Evolutionary conservation across 1,140 invertebrate genomes (phyloP).

Genomic region (Drosophila neocordata): DNA sequence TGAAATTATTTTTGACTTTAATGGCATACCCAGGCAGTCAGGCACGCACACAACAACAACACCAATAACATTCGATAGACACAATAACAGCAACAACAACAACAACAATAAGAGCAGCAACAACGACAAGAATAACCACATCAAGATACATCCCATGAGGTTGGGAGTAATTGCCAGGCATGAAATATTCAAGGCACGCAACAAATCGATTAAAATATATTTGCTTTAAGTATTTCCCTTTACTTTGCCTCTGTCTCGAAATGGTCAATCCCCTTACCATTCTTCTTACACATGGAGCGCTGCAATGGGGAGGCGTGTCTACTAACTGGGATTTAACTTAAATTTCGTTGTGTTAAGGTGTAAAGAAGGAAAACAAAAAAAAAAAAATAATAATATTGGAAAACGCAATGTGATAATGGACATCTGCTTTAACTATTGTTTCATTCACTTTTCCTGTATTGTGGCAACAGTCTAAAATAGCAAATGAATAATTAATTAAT

Average conservation of each 20-base stretch:
- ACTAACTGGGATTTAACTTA: slow-evolving; percentile 15
- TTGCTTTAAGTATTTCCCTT: slow-evolving; percentile 41
- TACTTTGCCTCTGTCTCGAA: background rate
- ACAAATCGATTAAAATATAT: slow-evolving; percentile 76
- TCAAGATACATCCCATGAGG: slow-evolving; percentile 21
- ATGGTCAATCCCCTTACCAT: background rate
- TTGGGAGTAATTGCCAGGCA: slow-evolving; percentile 52
- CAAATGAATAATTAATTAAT: slow-evolving; percentile 10
- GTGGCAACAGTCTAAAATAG: background rate
- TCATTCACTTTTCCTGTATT: slow-evolving; percentile 1
- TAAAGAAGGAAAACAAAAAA: background rate
- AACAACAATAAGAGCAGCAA: slow-evolving; percentile 15
- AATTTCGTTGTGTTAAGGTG: background rate
- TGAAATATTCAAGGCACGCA: slow-evolving; percentile 69
- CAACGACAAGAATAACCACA: slow-evolving; percentile 10
- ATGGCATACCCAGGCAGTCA: slow-evolving; percentile 31
- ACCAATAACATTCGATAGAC: slow-evolving; percentile 1
- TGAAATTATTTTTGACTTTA: slow-evolving; percentile 77
- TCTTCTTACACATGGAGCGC: slow-evolving; percentile 1
- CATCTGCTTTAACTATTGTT: slow-evolving; percentile 34
- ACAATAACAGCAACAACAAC: slow-evolving; percentile 18
- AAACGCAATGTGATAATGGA: slow-evolving; percentile 13
- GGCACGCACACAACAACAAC: slow-evolving; percentile 46
- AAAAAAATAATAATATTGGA: background rate
- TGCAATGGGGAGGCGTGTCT: slow-evolving; percentile 14